Percentiles rank a stretch among this genome's conserved stretches.
phyloP scores from a whole-genome alignment of 2,113 vertebrate genomes.

The Cheilinus undulatus region DNA sequence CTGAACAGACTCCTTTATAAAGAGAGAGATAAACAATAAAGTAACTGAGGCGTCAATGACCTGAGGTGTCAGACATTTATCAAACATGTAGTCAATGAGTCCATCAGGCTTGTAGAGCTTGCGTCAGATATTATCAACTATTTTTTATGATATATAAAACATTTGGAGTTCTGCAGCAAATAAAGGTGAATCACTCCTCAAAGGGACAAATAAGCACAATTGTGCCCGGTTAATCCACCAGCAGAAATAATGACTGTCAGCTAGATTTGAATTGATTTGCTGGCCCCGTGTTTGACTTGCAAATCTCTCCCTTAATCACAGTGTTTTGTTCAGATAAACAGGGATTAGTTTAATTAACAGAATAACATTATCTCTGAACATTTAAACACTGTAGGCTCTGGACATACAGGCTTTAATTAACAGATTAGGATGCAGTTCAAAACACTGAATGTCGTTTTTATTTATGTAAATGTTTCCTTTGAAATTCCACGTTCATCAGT shows the following conservation, averaged over 20 bases:
- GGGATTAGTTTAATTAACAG: constrained; percentile 72
- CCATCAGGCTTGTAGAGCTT: not conserved
- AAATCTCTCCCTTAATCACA: constrained; percentile 75
- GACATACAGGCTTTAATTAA: constrained; percentile 24
- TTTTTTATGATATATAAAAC: not conserved
- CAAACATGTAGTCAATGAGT: not conserved
- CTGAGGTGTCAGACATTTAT: not conserved
- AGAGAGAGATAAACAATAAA: too few species aligned
- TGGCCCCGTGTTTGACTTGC: constrained; percentile 70
- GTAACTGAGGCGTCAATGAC: not conserved
- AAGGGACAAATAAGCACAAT: constrained; percentile 19
- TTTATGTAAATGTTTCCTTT: not conserved
- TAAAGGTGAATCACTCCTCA: constrained; percentile 1
- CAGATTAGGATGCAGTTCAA: constrained; percentile 1
- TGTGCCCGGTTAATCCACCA: constrained; percentile 10
- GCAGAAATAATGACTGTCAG: constrained; percentile 44
- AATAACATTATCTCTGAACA: constrained; percentile 44
- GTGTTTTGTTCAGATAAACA: constrained; percentile 76
- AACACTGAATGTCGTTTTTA: not conserved
- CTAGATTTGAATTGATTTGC: constrained; percentile 68
- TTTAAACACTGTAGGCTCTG: constrained; percentile 26
- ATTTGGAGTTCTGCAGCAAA: not conserved
- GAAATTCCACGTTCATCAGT: not conserved
- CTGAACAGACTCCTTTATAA: too few species aligned
- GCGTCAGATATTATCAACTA: too few species aligned